Evolutionary conservation across 2,797 vertebrate genomes (phyloP), one percentile per base, ranked within the genome.

Genomic region (Sebastes variabilis): DNA sequence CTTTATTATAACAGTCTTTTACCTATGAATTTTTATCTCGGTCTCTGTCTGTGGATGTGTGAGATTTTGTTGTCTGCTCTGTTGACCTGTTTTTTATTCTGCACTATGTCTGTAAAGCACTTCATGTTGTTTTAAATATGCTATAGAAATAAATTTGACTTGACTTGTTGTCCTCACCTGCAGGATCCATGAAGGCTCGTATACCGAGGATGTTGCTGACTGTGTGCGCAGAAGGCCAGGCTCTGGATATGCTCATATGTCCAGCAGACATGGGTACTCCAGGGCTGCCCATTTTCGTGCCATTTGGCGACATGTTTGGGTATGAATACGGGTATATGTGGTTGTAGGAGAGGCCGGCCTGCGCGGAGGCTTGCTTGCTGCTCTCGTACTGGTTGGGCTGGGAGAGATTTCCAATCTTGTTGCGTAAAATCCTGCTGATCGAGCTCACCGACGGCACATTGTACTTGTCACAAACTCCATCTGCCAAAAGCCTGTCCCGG

Each of bases 381-480:
- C 91, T 87, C 74, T 98, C 97, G 27, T 96, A 98, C 18, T 97
- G 97, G 79, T 91, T 96, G 0, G 98, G 96, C 92, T 98, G 97
- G 4, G 97, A 97, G 65, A 99, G 95, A 91, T 95, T 97, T 52
- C 98, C 98, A 67, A 99, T 99, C 89, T 99, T 99, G 95, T 99
- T 99, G 70, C 98, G 95, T 94, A 99, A 96, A 94, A 99, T 99
- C 93, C 98, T 93, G 92, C 98, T 99, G 91, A 99, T 99, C 65
- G 98, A 99, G 85, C 98, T 99, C 49, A 99, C 98, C 3, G 98
- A 99, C 6, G 98, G 98, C 25, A 99, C 98, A 79, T 99, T 99
- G 96, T 99, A 99, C 82, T 99, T 99, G 92, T 99, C 98, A 88
- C 98, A 99, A 81, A 99, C 98, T 75, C 96, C 98, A 71, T 99